Evolutionary conservation across 2,888 invertebrate genomes (phyloP).

Genomic region (Amblyteles armatorius): DNA sequence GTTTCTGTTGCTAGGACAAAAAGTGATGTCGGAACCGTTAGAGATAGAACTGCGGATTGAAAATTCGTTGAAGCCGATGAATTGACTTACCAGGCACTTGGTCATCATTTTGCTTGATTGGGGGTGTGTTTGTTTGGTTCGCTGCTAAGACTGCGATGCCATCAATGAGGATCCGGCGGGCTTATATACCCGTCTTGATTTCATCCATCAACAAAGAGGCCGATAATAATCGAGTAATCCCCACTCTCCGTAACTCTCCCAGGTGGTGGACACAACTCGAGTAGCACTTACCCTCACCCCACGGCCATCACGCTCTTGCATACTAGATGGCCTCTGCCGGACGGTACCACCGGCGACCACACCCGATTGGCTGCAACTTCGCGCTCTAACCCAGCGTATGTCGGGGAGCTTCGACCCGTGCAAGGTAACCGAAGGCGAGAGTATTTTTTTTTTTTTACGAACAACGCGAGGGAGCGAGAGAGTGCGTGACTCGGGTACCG

Average conservation of each 20-base stretch:
- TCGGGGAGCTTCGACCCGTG: constrained; percentile 58
- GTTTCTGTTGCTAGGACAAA: too few species aligned
- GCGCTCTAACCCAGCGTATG: constrained; percentile 36
- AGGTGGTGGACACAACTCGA: constrained; percentile 52
- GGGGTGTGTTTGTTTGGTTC: constrained; percentile 70
- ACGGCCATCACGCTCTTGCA: constrained; percentile 65
- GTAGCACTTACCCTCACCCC: constrained; percentile 52
- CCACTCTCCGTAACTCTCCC: constrained; percentile 19
- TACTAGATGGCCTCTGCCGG: constrained; percentile 74
- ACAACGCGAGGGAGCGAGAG: constrained; percentile 25
- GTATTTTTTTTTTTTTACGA: constrained; percentile 58
- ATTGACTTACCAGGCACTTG: constrained; percentile 80
- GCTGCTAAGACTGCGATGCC: constrained; percentile 78
- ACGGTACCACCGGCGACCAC: constrained; percentile 65
- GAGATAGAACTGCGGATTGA: too few species aligned
- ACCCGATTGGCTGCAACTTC: constrained; percentile 69
- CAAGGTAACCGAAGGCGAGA: constrained; percentile 49
- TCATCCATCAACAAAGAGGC: constrained; percentile 66
- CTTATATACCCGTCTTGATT: constrained; percentile 78
- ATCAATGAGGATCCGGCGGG: constrained; percentile 59
- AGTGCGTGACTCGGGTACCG: constrained; percentile 54
- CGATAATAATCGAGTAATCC: constrained; percentile 25
- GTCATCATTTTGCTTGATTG: constrained; percentile 78
- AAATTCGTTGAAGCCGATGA: constrained; percentile 12
- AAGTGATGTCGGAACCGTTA: too few species aligned